Evolutionary conservation across 2,888 invertebrate genomes (phyloP).

Genomic region (Notocelia uddmanniana): DNA sequence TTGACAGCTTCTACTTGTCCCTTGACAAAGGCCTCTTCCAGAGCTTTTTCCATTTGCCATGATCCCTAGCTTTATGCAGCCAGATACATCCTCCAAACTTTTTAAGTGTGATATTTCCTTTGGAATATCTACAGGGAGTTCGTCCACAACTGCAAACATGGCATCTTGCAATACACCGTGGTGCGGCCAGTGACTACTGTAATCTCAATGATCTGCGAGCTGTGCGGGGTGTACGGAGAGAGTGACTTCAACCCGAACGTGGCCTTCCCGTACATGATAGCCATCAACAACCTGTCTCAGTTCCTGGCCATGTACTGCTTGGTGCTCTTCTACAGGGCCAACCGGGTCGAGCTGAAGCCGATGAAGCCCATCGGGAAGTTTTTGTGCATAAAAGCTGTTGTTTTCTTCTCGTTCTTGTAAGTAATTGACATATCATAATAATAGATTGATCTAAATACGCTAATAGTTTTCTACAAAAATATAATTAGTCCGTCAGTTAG

Average conservation of each 20-base stretch:
- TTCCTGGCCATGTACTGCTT: conserved; percentile 98
- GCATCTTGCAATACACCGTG: conserved; percentile 97
- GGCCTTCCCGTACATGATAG: conserved; percentile 96
- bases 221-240: conserved; percentile 95
- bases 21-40: too few species aligned
- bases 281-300: conserved; percentile 96
- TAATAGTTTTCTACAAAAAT: too few species aligned
- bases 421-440: conserved; percentile 80
- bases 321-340: conserved; percentile 96
- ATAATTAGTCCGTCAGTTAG: too few species aligned
- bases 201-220: conserved; percentile 95
- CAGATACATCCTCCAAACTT: too few species aligned
- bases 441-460: too few species aligned
- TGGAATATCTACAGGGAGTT: conserved; percentile 88
- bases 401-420: conserved; percentile 99
- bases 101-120: too few species aligned
- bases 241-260: conserved; percentile 94
- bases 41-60: too few species aligned
- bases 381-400: conserved; percentile 98
- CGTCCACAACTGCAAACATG: conserved; percentile 98
- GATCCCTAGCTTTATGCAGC: too few species aligned
- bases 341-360: conserved; percentile 93
- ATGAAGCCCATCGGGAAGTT: conserved; percentile 98
- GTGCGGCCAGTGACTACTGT: conserved; percentile 95
- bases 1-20: too few species aligned